Percentiles rank a stretch among this genome's conserved stretches.
phyloP scores from a whole-genome alignment of 2,797 vertebrate species.

The Enteromius treurensis region DNA sequence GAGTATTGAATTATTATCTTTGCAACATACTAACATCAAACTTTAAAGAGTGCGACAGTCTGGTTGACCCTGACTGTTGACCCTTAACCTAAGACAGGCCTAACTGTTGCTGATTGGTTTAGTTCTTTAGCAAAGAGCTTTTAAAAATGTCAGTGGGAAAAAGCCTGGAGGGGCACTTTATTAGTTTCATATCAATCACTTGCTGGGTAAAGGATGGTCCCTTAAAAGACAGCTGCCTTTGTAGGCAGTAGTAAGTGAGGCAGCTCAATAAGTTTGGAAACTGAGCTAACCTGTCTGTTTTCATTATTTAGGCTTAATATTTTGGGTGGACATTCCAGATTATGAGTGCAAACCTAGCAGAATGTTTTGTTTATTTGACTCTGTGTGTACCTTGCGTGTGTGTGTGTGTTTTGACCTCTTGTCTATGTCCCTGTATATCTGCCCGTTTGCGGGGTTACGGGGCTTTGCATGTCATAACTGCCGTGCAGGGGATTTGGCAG shows the following conservation, averaged over 20 bases:
- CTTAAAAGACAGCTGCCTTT: background rate
- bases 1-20: background rate
- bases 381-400: conserved; percentile 16
- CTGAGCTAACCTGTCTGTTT: conserved; percentile 44
- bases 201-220: background rate
- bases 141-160: background rate
- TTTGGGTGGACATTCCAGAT: background rate
- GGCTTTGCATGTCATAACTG: conserved; percentile 72
- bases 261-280: background rate
- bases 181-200: background rate
- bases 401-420: conserved; percentile 32
- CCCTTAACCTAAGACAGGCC: background rate
- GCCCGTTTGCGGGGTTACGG: conserved; percentile 55
- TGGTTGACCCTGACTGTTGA: background rate
- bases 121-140: background rate
- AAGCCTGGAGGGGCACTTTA: background rate
- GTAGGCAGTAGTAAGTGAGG: background rate
- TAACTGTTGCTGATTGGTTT: background rate
- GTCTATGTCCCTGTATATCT: conserved; percentile 55
- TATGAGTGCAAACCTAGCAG: conserved; percentile 11
- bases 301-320: background rate
- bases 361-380: background rate
- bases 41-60: background rate
- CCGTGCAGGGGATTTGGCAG: conserved; percentile 70
- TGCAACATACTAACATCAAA: background rate